Conservation (phyloP, 2,888 invertebrate genomes). For the Archips xylosteana region DNA sequence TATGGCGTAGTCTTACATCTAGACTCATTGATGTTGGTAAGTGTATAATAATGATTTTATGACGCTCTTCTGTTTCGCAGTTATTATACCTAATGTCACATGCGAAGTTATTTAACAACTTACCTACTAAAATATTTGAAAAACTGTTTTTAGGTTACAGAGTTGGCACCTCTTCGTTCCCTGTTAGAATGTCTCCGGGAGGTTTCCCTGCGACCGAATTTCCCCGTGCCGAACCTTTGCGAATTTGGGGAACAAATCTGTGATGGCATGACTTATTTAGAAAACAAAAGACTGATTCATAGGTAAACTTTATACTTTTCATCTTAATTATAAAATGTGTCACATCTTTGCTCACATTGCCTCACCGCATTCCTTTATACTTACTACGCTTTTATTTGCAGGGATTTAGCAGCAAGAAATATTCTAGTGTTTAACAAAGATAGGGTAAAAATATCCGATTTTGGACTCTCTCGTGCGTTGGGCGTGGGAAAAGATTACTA, state of each 20-base stretch:
- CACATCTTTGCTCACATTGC: conserved; percentile 7
- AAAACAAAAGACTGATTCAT: conserved; percentile 98
- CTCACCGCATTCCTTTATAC: background rate
- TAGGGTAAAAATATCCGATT: conserved; percentile 99
- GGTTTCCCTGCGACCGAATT: conserved; percentile 94
- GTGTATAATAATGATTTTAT: conserved; percentile 41
- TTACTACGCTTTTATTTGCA: conserved; percentile 63
- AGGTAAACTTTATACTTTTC: conserved; percentile 75
- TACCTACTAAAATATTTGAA: background rate
- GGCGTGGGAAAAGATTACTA: conserved; percentile 99
- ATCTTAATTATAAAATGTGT: background rate
- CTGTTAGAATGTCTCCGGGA: conserved; percentile 98
- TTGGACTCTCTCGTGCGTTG: conserved; percentile 97
- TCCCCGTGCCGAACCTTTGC: conserved; percentile 96
- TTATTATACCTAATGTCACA: background rate
- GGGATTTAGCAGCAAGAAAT: conserved; percentile 98
- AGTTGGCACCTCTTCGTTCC: conserved; percentile 97
- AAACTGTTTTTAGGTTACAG: conserved; percentile 89
- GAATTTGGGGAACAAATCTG: conserved; percentile 98
- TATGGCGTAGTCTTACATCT: conserved; percentile 98
- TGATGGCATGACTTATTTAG: conserved; percentile 99
- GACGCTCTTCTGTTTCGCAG: background rate
- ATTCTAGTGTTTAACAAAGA: conserved; percentile 98
- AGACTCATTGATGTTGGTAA: conserved; percentile 91
- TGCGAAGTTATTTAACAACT: too few species aligned